Evolutionary conservation across 2,113 vertebrate genomes (phyloP).

Genomic region (Corythornis madagascariensis): DNA sequence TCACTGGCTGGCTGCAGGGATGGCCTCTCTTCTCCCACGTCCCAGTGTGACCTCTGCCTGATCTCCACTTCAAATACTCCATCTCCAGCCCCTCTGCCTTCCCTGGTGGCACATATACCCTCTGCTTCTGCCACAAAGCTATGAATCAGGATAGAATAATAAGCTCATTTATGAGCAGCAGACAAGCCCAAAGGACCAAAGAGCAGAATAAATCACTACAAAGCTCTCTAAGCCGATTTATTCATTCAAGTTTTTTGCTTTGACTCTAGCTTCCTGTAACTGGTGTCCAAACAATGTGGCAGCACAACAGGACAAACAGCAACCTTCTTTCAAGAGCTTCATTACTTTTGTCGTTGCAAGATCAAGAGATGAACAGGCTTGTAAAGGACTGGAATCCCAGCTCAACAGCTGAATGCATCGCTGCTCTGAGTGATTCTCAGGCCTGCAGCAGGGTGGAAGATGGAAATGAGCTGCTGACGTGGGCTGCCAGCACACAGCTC

Average conservation of each 20-base stretch:
- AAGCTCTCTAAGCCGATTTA: conserved; percentile 65
- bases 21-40: neutral
- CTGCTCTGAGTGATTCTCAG: neutral
- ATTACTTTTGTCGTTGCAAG: conserved; percentile 1
- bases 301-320: conserved; percentile 25
- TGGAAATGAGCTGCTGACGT: neutral
- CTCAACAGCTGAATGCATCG: neutral
- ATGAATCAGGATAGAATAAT: conserved; percentile 66
- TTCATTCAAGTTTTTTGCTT: conserved; percentile 41
- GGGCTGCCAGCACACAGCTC: neutral
- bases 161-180: conserved; percentile 58
- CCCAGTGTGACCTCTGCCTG: conserved; percentile 38
- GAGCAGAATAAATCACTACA: conserved; percentile 55
- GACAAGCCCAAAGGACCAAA: conserved; percentile 50
- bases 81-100: neutral
- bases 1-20: neutral
- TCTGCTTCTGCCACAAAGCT: conserved; percentile 33
- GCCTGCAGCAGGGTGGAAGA: neutral
- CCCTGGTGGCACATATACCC: conserved; percentile 23
- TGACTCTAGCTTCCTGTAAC: conserved; percentile 4
- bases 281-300: neutral
- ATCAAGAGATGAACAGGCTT: conserved; percentile 8
- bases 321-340: conserved; percentile 9
- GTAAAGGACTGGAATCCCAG: neutral
- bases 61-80: conserved; percentile 30